Conservation (phyloP, 2,797 vertebrate species). For the Poeciliopsis turneri region DNA sequence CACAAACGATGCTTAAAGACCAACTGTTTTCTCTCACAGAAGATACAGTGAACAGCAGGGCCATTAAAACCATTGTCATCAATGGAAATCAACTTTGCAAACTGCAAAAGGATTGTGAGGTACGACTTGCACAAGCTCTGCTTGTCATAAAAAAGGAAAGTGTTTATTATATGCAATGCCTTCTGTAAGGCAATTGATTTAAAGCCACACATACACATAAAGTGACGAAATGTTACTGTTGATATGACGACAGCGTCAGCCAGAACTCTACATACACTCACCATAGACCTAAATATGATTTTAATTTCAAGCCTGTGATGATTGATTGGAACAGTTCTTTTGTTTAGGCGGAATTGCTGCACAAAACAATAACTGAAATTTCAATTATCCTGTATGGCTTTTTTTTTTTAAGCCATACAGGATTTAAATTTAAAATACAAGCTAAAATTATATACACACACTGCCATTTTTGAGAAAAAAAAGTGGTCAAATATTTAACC, state of each 20-base stretch:
- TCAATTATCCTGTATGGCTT: background rate
- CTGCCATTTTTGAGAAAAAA: background rate
- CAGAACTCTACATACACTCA: background rate
- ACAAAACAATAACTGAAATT: background rate
- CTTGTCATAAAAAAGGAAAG: conserved; percentile 56
- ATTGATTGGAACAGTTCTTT: background rate
- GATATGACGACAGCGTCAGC: conserved; percentile 57
- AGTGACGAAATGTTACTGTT: conserved; percentile 67
- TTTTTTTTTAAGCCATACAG: background rate
- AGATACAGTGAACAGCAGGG: conserved; percentile 63
- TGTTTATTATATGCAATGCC: conserved; percentile 67
- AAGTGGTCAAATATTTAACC: background rate
- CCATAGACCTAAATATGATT: background rate
- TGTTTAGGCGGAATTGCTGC: background rate
- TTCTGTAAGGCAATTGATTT: conserved; percentile 79
- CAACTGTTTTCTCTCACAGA: conserved; percentile 67
- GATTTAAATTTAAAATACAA: background rate
- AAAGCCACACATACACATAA: conserved; percentile 79
- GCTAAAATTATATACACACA: background rate
- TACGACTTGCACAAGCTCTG: conserved; percentile 70
- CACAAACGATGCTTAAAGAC: conserved; percentile 34
- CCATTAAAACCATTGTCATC: conserved; percentile 82
- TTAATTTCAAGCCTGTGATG: background rate
- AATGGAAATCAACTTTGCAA: conserved; percentile 85
- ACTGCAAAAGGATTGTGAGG: conserved; percentile 78